Evolutionary conservation across 2,113 vertebrate genomes (phyloP), one percentile per base, ranked within the genome.

Genomic region (Albula glossodonta): DNA sequence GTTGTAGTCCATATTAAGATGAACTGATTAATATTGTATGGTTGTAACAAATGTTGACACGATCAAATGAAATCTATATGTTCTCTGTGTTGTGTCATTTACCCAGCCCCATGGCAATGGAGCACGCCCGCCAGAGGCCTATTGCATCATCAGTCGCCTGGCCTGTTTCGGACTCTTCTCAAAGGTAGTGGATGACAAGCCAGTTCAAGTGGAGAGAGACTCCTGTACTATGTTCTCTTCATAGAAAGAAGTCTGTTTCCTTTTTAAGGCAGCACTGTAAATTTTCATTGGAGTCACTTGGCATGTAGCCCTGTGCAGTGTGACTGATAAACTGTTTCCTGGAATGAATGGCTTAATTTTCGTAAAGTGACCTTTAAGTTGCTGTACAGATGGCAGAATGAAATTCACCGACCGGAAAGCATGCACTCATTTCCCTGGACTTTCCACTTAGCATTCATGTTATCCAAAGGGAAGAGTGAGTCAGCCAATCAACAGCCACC

Each of bases 91-190:
- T 85, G 12, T 51, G 31, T 56, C 57, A 41, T 51, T 51, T 81
- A 49, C 19, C 51, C 0, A 97, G 96, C 96, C 97, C 0, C 86
- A 90, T 0, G 96, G 97, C 51, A 94, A 91, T 0, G 96, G 95
- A 0, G 91, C 92, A 8, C 94, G 92, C 0, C 93, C 96, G 17
- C 96, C 96, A 0, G 95, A 95, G 85, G 97, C 97, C 52, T 97
- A 96, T 91, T 97, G 96, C 91, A 96, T 97, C 92, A 94, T 97
- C 92, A 97, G 97, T 92, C 95, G 94, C 88, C 88, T 97, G 3
- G 96, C 96, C 86, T 97, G 96, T 92, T 97, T 97, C 0, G 95
- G 96, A 70, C 92, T 97, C 31, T 97, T 97, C 94, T 96, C 97
- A 87, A 97, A 97, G 96, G 96, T 92, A 66, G 15, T 8, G 60